A percentile compares a stretch with the other conserved stretches of the same genome.
phyloP scores from a whole-genome alignment of 2,888 invertebrate species.

The Dasysyrphus albostriatus region DNA sequence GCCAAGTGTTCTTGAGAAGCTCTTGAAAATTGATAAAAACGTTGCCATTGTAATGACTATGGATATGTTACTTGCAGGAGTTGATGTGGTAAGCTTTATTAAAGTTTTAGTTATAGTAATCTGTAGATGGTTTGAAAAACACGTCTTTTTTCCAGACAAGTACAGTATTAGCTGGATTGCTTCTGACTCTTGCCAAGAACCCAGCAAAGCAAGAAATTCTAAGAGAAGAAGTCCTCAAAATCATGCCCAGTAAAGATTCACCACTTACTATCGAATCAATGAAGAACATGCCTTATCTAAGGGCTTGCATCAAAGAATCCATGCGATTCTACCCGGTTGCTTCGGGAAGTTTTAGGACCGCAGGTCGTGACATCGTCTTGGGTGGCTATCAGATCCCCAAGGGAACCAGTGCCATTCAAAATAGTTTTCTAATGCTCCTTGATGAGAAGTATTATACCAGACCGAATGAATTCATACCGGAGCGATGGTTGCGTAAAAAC shows the following conservation, averaged over 20 bases:
- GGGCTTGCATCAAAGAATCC: conserved; percentile 90
- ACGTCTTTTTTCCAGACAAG: conserved; percentile 81
- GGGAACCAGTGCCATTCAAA: conserved; percentile 87
- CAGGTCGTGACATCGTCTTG: conserved; percentile 86
- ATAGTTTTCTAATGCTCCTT: conserved; percentile 85
- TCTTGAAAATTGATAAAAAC: conserved; percentile 86
- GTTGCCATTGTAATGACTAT: conserved; percentile 88
- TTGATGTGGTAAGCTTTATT: conserved; percentile 86
- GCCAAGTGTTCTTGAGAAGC: conserved; percentile 87
- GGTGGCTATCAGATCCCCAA: conserved; percentile 87
- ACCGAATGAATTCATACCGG: conserved; percentile 88
- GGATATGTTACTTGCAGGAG: conserved; percentile 89
- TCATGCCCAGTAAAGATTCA: conserved; percentile 83
- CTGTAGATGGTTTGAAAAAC: neutral
- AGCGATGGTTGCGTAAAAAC: conserved; percentile 87
- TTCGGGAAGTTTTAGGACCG: conserved; percentile 85
- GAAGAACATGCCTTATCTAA: conserved; percentile 86
- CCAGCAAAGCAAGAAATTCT: conserved; percentile 87
- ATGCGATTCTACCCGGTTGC: conserved; percentile 87
- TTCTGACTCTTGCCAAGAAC: conserved; percentile 85
- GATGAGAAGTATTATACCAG: conserved; percentile 87
- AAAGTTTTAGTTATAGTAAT: neutral
- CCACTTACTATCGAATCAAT: conserved; percentile 84
- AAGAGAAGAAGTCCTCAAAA: conserved; percentile 85
- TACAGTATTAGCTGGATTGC: conserved; percentile 76